Base-by-base conservation (phyloP, 2,888 invertebrate species). In the Lycaena phlaeas region DNA sequence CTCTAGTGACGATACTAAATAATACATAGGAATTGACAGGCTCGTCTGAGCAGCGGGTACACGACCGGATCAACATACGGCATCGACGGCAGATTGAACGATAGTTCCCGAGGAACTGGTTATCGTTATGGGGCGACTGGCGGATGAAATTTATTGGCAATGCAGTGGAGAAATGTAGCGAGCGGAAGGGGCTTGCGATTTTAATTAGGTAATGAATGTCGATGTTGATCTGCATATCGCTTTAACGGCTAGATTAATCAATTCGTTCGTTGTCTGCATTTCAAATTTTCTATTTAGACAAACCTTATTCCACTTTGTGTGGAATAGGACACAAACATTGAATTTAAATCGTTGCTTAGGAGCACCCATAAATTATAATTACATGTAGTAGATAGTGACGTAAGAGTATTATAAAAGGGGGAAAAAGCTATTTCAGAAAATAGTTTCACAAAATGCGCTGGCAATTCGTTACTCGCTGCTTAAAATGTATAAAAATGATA, bases 141-240 rank as follows among this genome's bases (percentile, higher is more conserved):
- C 79, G 77, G 76, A 78, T 79, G 81, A 82, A 82, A 84, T 84
- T 84, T 84, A 84, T 84, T 82, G 79, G 79, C 79, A 81, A 75
- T 68, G 77, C 77, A 72, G 64, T 73, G 79, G 81, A 84, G 84
- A 84, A 82, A 82, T 84, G 84, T 82, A 78, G 82, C 84, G 78
- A 76, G 75, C 81, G 84, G 84, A 82, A 82, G 82, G 79, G 82
- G 75, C 69, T 75, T 75, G 81, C 82, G 78, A 81, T 82, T 84
- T 84, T 84, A 84, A 82, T 84, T 84, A 84, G 84, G 84, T 81
- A 82, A 84, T 84, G 81, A 81, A 84, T 77, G 84, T 84, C 82
- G 81, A 82, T 79, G 78, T 75, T 73, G 81, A 84, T 84, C 81
- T 82, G 81, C 81, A 81, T 81, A 81, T 82, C 77, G 78, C 66